These are phyloP conservation scores for Lepeophtheirus salmonis DNA, from an alignment of 1,140 invertebrate genomes.

Conservation along the genomic window DNA sequence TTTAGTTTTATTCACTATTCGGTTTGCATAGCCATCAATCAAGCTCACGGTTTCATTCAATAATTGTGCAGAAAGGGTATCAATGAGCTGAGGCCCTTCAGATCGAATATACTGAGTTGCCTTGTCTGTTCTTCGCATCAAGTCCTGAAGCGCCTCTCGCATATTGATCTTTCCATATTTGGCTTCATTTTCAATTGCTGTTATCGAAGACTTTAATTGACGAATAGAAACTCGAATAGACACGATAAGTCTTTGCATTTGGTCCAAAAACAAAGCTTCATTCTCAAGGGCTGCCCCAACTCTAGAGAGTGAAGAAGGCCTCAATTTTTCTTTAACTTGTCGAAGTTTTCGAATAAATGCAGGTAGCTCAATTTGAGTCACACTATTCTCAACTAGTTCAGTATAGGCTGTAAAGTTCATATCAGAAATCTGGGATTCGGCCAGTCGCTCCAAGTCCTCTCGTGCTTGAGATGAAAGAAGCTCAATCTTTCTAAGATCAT, in stretches of 20 bases:
- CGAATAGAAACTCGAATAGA: conserved; percentile 1
- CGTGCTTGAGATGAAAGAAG: conserved; percentile 6
- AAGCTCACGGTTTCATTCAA: conserved; percentile 6
- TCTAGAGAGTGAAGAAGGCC: neutral
- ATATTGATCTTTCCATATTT: neutral
- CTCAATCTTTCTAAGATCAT: conserved; percentile 8
- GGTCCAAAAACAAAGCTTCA: conserved; percentile 11
- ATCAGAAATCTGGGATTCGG: conserved; percentile 16
- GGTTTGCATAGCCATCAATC: conserved; percentile 5
- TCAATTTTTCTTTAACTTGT: neutral
- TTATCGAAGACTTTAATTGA: conserved; percentile 1
- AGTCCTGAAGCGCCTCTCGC: conserved; percentile 1
- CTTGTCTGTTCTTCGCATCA: conserved; percentile 1
- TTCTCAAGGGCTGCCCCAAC: conserved; percentile 10
- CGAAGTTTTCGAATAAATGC: neutral
- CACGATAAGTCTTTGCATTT: conserved; percentile 12
- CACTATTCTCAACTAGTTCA: conserved; percentile 2
- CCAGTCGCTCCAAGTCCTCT: conserved; percentile 4
- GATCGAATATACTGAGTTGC: conserved; percentile 8
- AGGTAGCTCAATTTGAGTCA: conserved; percentile 5
- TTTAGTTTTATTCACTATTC: neutral
- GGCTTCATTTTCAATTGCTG: conserved; percentile 5
- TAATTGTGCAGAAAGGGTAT: neutral
- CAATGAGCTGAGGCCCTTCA: conserved; percentile 12
- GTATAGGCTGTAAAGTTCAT: conserved; percentile 12